These are phyloP conservation scores for Drosophila kambysellisi DNA, from an alignment of 2,888 invertebrate species.

Conservation along the genomic window DNA sequence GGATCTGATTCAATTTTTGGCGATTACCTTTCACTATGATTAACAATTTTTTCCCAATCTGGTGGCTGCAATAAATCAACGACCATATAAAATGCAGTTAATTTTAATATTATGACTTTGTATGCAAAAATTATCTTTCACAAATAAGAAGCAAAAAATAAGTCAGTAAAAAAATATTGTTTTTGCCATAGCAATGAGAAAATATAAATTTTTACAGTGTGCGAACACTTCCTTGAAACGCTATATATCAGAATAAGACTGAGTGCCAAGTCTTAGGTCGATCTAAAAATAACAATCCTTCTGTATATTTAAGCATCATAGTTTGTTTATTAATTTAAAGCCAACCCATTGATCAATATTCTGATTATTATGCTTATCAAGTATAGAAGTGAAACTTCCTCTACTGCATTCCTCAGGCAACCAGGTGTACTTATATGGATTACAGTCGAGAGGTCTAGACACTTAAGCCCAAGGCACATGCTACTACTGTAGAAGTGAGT, in stretches of 20 bases:
- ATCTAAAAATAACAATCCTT: neutral
- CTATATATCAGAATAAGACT: neutral
- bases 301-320: neutral
- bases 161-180: no score
- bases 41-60: no score
- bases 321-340: neutral
- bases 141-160: no score
- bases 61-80: no score
- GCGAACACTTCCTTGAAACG: no score
- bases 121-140: no score
- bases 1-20: no score
- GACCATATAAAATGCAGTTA: no score
- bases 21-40: no score
- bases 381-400: neutral
- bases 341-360: neutral
- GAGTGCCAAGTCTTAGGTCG: neutral
- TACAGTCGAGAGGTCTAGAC: conserved; percentile 24
- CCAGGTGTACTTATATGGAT: conserved; percentile 2
- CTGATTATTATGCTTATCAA: neutral
- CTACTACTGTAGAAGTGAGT: conserved; percentile 16
- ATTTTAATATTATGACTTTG: no score
- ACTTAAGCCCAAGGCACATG: conserved; percentile 16
- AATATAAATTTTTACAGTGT: no score
- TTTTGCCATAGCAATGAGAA: no score
- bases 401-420: conserved; percentile 12